A percentile compares a stretch with the other conserved stretches of the same genome.
Conservation (phyloP, 2,797 vertebrate species). For the Diceros bicornis region DNA sequence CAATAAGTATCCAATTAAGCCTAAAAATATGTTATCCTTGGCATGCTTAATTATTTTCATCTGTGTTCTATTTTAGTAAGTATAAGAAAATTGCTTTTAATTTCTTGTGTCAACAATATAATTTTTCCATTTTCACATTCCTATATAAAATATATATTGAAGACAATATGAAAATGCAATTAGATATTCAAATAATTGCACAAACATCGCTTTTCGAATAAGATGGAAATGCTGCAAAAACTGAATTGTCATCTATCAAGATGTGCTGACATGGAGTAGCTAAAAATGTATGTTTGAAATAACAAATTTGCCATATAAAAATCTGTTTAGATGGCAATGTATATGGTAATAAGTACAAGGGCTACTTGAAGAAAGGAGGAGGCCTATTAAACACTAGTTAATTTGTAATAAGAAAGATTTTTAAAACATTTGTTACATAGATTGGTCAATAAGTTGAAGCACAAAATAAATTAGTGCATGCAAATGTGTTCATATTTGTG, state of each 20-base stretch:
- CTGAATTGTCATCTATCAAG: neutral
- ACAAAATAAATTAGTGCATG: neutral
- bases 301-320: neutral
- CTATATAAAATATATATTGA: constrained; percentile 27
- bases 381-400: neutral
- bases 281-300: neutral
- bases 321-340: neutral
- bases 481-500: neutral
- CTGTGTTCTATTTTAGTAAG: constrained; percentile 40
- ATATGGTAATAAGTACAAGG: neutral
- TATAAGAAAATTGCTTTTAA: neutral
- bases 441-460: constrained; percentile 14
- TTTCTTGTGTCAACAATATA: neutral
- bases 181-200: constrained; percentile 31
- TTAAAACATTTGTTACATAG: neutral
- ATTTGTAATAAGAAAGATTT: neutral
- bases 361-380: neutral
- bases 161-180: neutral
- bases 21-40: constrained; percentile 20
- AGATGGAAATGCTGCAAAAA: neutral
- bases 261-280: neutral
- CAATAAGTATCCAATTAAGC: neutral
- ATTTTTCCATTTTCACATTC: neutral
- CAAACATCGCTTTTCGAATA: neutral
- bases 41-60: constrained; percentile 10